phyloP scores from a whole-genome alignment of 2,888 invertebrate genomes.

The Polietes domitor region DNA sequence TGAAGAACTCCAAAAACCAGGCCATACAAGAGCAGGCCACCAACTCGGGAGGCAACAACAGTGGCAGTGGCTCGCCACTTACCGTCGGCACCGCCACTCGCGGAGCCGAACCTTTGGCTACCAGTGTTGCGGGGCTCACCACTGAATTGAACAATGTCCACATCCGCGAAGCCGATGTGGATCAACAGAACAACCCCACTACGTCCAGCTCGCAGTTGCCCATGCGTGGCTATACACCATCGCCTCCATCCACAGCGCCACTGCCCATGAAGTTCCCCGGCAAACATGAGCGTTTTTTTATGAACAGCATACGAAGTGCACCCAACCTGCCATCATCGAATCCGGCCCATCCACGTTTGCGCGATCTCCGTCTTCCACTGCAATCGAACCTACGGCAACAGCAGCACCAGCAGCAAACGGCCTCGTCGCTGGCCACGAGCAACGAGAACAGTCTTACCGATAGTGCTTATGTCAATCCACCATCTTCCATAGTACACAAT shows the following conservation, averaged over 20 bases:
- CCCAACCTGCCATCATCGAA: conserved; percentile 87
- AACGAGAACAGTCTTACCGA: conserved; percentile 78
- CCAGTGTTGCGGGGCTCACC: conserved; percentile 71
- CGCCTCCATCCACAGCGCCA: conserved; percentile 92
- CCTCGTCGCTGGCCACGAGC: conserved; percentile 72
- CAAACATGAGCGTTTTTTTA: conserved; percentile 84
- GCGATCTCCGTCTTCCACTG: conserved; percentile 88
- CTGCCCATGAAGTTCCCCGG: conserved; percentile 90
- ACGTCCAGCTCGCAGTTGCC: conserved; percentile 84
- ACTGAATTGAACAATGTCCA: conserved; percentile 85
- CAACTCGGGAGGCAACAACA: conserved; percentile 69
- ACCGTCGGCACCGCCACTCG: conserved; percentile 59
- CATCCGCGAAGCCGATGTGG: conserved; percentile 78
- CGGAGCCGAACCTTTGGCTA: conserved; percentile 65
- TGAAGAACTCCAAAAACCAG: conserved; percentile 80
- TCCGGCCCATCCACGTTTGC: conserved; percentile 86
- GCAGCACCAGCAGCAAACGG: conserved; percentile 68
- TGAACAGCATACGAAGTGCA: conserved; percentile 91
- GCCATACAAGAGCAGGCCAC: conserved; percentile 77
- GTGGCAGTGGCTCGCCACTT: conserved; percentile 66
- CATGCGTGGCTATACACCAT: conserved; percentile 88
- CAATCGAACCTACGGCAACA: conserved; percentile 84
- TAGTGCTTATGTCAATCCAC: conserved; percentile 79
- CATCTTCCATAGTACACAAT: conserved; percentile 69
- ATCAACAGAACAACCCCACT: conserved; percentile 79